Evolutionary conservation across 2,113 vertebrate species (phyloP).

Genomic region (Gopherus evgoodei): DNA sequence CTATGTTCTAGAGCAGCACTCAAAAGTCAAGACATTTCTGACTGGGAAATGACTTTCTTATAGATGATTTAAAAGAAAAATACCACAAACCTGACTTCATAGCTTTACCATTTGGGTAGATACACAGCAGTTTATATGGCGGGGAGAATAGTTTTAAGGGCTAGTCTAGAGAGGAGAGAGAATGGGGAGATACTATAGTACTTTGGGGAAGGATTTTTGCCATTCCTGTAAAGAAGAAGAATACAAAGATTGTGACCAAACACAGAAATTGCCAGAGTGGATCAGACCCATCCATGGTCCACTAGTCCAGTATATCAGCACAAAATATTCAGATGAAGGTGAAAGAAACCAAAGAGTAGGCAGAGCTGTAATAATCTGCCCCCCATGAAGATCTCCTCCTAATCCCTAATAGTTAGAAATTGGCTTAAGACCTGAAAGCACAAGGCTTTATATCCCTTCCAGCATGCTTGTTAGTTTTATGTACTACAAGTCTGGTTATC

Average conservation of each 20-base stretch:
- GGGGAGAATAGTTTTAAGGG: not conserved
- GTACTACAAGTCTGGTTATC: not conserved
- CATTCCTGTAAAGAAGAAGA: not conserved
- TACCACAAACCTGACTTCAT: not conserved
- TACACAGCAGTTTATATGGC: not conserved
- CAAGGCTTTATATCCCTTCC: not conserved
- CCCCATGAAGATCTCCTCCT: not conserved
- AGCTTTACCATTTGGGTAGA: not conserved
- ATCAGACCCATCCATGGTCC: not conserved
- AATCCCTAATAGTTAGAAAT: constrained; percentile 19
- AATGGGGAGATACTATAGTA: not conserved
- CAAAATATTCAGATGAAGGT: not conserved
- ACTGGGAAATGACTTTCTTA: not conserved
- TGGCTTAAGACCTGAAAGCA: not conserved
- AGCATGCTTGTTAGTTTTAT: not conserved
- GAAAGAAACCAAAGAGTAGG: constrained; percentile 2
- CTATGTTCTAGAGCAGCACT: not conserved
- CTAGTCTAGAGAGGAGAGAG: not conserved
- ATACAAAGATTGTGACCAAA: not conserved
- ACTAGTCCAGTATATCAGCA: not conserved
- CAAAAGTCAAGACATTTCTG: not conserved
- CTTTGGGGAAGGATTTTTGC: not conserved
- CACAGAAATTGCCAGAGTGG: not conserved
- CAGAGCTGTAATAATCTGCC: not conserved
- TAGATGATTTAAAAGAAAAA: not conserved